Evolutionary conservation across 1,140 invertebrate species (phyloP).

Genomic region (Drosophila jambulina): DNA sequence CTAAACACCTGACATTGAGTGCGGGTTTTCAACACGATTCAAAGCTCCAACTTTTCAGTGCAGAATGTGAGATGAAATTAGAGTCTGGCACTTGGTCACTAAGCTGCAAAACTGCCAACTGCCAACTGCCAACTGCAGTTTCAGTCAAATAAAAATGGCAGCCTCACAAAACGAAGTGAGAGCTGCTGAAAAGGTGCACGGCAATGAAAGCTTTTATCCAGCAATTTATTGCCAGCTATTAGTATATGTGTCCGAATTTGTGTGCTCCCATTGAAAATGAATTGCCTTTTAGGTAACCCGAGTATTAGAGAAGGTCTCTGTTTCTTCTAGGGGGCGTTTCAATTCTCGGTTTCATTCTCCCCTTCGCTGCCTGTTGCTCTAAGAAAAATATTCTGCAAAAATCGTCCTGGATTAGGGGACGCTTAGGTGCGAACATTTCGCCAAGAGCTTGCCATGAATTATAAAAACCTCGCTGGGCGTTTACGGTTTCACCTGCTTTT

Average conservation of each 20-base stretch:
- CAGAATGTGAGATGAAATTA: slow-evolving; percentile 24
- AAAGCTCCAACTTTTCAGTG: slow-evolving; percentile 3
- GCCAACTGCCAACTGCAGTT: slow-evolving; percentile 33
- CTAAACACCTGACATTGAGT: neutral
- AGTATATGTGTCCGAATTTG: slow-evolving; percentile 24
- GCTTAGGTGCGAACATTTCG: slow-evolving; percentile 24
- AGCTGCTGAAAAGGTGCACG: slow-evolving; percentile 6
- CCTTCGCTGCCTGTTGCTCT: slow-evolving; percentile 4
- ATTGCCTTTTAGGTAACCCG: slow-evolving; percentile 26
- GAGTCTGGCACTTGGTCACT: slow-evolving; percentile 22
- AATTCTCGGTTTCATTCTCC: neutral
- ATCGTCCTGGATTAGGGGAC: slow-evolving; percentile 8
- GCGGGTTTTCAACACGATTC: neutral
- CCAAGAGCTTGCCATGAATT: slow-evolving; percentile 33
- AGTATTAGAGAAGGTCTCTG: neutral
- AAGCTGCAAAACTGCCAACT: slow-evolving; percentile 28
- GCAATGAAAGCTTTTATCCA: slow-evolving; percentile 31
- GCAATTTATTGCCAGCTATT: slow-evolving; percentile 41
- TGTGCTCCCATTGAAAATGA: slow-evolving; percentile 34
- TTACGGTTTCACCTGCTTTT: slow-evolving; percentile 3
- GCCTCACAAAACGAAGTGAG: slow-evolving; percentile 18
- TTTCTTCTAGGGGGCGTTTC: neutral
- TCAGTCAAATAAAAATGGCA: slow-evolving; percentile 24
- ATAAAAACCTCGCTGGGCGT: slow-evolving; percentile 10
- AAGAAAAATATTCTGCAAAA: neutral